A percentile compares a stretch with the other conserved stretches of the same genome.
These are phyloP conservation scores for Dasyurus viverrinus DNA, from an alignment of 2,113 vertebrate genomes.

Conservation along the genomic window DNA sequence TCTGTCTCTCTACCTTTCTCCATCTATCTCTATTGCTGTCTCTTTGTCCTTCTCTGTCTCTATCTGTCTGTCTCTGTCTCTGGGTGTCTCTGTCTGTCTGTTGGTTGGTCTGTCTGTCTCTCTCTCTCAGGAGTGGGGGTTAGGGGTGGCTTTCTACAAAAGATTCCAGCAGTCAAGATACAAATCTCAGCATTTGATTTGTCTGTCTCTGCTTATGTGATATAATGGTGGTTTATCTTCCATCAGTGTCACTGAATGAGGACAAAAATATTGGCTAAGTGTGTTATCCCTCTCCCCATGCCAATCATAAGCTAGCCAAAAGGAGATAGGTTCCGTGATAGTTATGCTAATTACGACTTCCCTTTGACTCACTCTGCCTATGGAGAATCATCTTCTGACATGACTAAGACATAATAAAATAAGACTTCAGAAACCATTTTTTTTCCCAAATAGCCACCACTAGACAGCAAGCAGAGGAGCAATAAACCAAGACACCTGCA, in stretches of 20 bases:
- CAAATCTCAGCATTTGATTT: neutral
- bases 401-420: slow-evolving; percentile 62
- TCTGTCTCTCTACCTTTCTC: too few species aligned
- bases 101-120: neutral
- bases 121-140: neutral
- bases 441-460: slow-evolving; percentile 28
- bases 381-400: slow-evolving; percentile 34
- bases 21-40: too few species aligned
- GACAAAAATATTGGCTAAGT: slow-evolving; percentile 20
- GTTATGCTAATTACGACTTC: neutral
- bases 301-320: neutral
- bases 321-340: neutral
- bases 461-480: slow-evolving; percentile 1
- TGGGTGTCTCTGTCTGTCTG: neutral
- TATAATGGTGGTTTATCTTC: slow-evolving; percentile 1
- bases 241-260: neutral
- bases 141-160: neutral
- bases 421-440: slow-evolving; percentile 41
- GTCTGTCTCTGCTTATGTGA: slow-evolving; percentile 20
- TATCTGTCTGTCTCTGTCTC: neutral
- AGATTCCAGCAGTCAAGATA: neutral
- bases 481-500: slow-evolving; percentile 41
- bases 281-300: slow-evolving; percentile 1
- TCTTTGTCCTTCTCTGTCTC: neutral
- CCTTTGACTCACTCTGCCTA: slow-evolving; percentile 47